These are phyloP conservation scores for Hymenochirus boettgeri DNA, from an alignment of 2,113 vertebrate genomes.

Conservation along the genomic window DNA sequence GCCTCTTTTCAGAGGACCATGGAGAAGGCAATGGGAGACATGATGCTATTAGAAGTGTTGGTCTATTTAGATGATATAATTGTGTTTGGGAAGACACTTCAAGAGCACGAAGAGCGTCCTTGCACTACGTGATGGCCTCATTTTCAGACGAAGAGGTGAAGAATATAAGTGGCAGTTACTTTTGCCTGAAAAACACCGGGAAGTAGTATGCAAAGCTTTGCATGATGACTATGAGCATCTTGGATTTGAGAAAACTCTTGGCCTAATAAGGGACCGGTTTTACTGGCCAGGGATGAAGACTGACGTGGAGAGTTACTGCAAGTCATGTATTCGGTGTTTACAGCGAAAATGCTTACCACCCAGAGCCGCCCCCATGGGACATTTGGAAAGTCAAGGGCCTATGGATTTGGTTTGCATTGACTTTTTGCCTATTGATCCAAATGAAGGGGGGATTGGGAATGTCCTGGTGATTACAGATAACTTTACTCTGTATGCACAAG, in stretches of 20 bases:
- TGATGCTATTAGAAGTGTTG: no score
- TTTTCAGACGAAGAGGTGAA: no score
- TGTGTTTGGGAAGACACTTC: no score
- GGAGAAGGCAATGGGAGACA: no score
- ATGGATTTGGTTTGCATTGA: not conserved
- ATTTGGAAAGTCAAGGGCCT: not conserved
- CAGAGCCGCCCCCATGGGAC: not conserved
- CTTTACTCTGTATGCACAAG: constrained; percentile 2
- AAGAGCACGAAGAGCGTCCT: no score
- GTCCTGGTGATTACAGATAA: constrained; percentile 13
- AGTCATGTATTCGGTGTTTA: not conserved
- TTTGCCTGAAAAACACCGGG: not conserved
- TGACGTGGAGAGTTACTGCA: not conserved
- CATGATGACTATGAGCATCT: not conserved
- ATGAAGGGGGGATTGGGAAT: not conserved
- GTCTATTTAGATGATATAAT: no score
- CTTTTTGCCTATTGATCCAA: constrained; percentile 1
- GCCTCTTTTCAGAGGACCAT: no score
- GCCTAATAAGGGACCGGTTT: no score
- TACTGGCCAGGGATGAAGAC: not conserved
- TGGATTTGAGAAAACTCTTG: not conserved
- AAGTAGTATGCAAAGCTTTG: not conserved
- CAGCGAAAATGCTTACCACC: not conserved
- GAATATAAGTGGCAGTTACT: not conserved
- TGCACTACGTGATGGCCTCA: no score